Evolutionary conservation across 2,888 invertebrate species (phyloP).

Genomic region (Pediacus dermestoides): DNA sequence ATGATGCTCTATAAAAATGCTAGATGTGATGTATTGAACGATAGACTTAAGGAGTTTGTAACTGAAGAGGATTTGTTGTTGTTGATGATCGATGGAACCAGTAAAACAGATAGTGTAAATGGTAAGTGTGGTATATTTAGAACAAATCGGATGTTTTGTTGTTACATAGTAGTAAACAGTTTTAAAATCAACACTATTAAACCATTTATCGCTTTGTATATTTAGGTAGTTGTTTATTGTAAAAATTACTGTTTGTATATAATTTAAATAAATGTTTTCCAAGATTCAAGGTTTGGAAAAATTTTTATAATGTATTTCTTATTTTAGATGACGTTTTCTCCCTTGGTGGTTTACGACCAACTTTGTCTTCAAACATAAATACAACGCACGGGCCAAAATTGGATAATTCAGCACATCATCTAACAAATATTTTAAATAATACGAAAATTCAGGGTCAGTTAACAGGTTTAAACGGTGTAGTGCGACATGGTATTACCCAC

Average conservation of each 20-base stretch:
- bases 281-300: conserved; percentile 6
- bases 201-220: no score
- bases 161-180: no score
- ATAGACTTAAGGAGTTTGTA: conserved; percentile 33
- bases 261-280: conserved; percentile 4
- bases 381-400: conserved; percentile 25
- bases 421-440: conserved; percentile 34
- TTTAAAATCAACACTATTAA: no score
- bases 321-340: conserved; percentile 29
- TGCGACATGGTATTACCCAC: conserved; percentile 69
- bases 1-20: conserved; percentile 29
- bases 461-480: conserved; percentile 60
- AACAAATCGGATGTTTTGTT: no score
- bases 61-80: conserved; percentile 37
- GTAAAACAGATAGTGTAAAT: no score
- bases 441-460: conserved; percentile 35
- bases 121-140: no score
- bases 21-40: conserved; percentile 25
- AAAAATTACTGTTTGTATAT: no score
- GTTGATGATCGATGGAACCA: conserved; percentile 44
- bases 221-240: no score
- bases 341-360: conserved; percentile 36
- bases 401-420: conserved; percentile 21
- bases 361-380: conserved; percentile 37
- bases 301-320: conserved; percentile 16